phyloP scores from a whole-genome alignment of 2,888 invertebrate genomes.

The Ichneumoninae sp. region DNA sequence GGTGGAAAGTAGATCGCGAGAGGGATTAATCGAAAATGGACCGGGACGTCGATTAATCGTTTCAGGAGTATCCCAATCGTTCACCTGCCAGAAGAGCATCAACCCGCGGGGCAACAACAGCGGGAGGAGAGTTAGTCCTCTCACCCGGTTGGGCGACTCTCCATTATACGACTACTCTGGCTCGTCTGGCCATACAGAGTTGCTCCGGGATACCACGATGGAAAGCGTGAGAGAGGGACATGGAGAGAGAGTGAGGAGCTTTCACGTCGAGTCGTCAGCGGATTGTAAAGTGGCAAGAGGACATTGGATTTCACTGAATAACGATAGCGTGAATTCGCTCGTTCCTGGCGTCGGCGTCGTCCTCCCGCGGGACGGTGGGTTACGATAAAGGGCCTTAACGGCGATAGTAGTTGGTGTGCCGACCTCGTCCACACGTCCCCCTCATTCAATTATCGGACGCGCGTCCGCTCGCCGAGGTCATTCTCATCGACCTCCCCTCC shows the following conservation, averaged over 20 bases:
- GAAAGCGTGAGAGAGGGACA: not conserved
- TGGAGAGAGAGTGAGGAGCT: constrained; percentile 13
- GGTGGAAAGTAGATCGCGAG: constrained; percentile 1
- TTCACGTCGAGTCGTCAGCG: constrained; percentile 58
- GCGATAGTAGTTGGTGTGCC: constrained; percentile 75
- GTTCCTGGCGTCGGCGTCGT: constrained; percentile 33
- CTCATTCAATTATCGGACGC: constrained; percentile 79
- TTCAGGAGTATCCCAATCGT: constrained; percentile 42
- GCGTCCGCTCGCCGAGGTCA: constrained; percentile 68
- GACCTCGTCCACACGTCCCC: constrained; percentile 75
- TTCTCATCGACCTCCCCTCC: constrained; percentile 54
- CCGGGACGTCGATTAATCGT: constrained; percentile 48
- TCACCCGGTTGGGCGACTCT: constrained; percentile 26
- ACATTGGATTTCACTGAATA: constrained; percentile 73
- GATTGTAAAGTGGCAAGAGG: constrained; percentile 62
- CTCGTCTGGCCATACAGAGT: constrained; percentile 3
- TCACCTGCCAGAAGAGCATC: constrained; percentile 40
- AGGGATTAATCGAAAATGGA: constrained; percentile 38
- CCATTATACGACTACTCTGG: constrained; percentile 9
- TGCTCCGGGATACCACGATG: constrained; percentile 2
- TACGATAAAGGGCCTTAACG: constrained; percentile 73
- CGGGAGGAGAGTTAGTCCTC: constrained; percentile 25
- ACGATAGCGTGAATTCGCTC: constrained; percentile 72
- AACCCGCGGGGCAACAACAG: constrained; percentile 34
- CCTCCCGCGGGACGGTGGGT: constrained; percentile 59